Base-by-base conservation (phyloP, 2,797 vertebrate species). In the Acrossocheilus fasciatus region DNA sequence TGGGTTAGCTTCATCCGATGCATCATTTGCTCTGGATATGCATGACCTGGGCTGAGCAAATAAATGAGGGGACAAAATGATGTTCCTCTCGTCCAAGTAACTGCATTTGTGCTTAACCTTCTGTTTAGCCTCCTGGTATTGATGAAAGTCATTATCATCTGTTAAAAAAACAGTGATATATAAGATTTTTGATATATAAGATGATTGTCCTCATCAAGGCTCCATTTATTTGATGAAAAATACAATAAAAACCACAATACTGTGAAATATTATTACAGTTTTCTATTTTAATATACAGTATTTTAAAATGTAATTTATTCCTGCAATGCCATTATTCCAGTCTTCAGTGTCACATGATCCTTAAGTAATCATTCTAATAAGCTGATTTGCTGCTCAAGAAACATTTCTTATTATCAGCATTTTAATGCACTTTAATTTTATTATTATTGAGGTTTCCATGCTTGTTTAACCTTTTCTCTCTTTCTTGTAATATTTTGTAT, bases 81-180 rank as follows among this genome's bases (percentile, higher is more conserved):
- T 77, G 34, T 88, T 87, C 81, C 88, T 90, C 88, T 88, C 75
- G 18, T 89, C 85, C 36, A 90, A 79, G 73, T 88, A 86, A 82
- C 85, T 89, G 70, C 76, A 89, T 90, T 92, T 94, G 86, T 73
- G 59, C 88, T 88, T 52, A 88, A 74, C 78, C 62, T 90, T 90
- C 86, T 17, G 45, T 83, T 73, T 89, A 62, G 64, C 80, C 82
- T 87, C 70, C 0, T 12, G 87, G 89, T 78, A 84, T 30, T 72
- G 2, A 9, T 87, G 73, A 66, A 91, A 89, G 89, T 17, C 23
- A 87, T 87, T 86, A 69, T 85, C 70, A 64, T 88, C 87, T 92
- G 84, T 66, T 62, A 87, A 72, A 54, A 86, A 77, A 30, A 41
- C 9, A 30, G 1, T 1, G 8, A 6, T 0, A 7, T 6, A 45